Base-by-base conservation (phyloP, 2,113 vertebrate species). In the Okapia johnstoni region DNA sequence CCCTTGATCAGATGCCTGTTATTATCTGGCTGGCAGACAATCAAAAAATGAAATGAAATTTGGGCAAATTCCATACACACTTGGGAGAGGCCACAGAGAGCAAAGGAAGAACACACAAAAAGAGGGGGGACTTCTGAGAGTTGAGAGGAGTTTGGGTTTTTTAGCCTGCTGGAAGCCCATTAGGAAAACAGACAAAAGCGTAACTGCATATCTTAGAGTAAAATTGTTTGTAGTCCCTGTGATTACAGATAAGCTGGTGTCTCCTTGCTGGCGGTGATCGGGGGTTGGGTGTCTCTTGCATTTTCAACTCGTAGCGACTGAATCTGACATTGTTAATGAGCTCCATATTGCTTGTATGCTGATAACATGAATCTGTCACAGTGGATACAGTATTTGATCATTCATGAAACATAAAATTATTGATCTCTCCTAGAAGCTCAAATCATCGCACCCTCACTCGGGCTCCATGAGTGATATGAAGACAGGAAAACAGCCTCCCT, bases 1-100 rank as follows among this genome's bases (percentile, higher is more conserved):
- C 63, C 91, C 91, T 98, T 33, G 43, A 97, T 98, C 97, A 97
- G 96, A 97, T 97, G 93, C 55, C 91, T 97, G 63, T 97, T 96
- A 93, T 98, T 97, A 97, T 98, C 97, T 97, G 93, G 28, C 84
- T 98, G 93, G 92, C 92, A 97, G 95, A 96, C 66, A 92, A 83
- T 96, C 93, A 98, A 96, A 97, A 90, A 89, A 36, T 54, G 84
- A 94, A 97, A 97, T 96, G 84, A 97, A 96, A 97, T 98, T 96
- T 96, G 92, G 77, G 57, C 57, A 94, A 97, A 97, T 96, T 95
- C 92, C 79, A 91, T 76, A 66, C 25, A 54, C 76, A 97, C 57
- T 96, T 97, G 63, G 54, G 95, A 96, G 97, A 81, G 60, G 88
- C 93, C 83, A 85, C 50, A 85, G 52, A 95, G 55, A 81, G 33